Evolutionary conservation across 2,797 vertebrate species (phyloP).

Genomic region (Oophaga sylvatica): DNA sequence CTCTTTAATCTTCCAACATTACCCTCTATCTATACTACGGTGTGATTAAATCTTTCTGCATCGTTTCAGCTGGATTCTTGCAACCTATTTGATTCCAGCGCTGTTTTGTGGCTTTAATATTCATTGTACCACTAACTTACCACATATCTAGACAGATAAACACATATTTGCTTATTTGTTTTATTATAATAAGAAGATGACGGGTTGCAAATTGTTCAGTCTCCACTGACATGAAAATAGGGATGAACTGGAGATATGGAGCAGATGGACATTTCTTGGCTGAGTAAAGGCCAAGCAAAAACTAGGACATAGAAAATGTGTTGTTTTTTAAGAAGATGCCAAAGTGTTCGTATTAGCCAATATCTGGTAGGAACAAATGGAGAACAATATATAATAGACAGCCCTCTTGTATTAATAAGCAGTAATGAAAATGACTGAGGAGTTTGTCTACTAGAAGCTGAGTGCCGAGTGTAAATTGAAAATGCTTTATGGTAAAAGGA

Average conservation of each 20-base stretch:
- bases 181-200: neutral
- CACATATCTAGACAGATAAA: neutral
- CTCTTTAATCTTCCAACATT: too few species aligned
- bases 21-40: too few species aligned
- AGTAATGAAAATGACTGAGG: neutral
- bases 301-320: neutral
- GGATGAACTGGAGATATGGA: neutral
- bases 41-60: neutral
- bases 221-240: neutral
- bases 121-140: too few species aligned
- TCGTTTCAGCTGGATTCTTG: neutral
- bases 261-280: neutral
- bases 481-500: slow-evolving; percentile 28
- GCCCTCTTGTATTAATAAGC: neutral
- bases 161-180: neutral
- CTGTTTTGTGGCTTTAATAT: neutral
- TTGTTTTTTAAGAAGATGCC: neutral
- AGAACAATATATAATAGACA: neutral
- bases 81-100: neutral
- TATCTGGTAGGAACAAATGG: neutral
- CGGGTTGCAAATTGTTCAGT: neutral
- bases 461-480: slow-evolving; percentile 31
- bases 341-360: neutral
- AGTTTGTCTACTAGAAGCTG: neutral
- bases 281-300: neutral